Percentiles rank a stretch among this genome's conserved stretches.
phyloP scores from a whole-genome alignment of 2,797 vertebrate genomes.

The Euthynnus affinis region DNA sequence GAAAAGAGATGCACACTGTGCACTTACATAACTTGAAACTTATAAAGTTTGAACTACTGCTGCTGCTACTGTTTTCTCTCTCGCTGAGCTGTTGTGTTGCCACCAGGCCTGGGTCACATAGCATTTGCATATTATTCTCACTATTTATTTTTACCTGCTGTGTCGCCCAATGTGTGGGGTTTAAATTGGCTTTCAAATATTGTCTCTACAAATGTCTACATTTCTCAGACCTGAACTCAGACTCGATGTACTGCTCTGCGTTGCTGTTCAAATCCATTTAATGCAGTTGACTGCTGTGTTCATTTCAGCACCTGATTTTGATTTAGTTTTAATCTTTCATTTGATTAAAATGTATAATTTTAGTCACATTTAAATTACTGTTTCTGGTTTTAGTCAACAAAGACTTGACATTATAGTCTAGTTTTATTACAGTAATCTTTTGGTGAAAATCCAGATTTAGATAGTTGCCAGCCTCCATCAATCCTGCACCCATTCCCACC shows the following conservation, averaged over 20 bases:
- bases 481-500: neutral
- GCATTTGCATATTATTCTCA: conserved; percentile 33
- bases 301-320: neutral
- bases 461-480: neutral
- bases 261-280: neutral
- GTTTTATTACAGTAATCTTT: too few relatives aligned
- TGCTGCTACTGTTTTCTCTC: conserved; percentile 13
- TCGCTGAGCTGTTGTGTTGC: conserved; percentile 16
- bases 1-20: conserved; percentile 31
- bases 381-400: neutral
- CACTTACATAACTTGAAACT: conserved; percentile 25
- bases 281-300: neutral
- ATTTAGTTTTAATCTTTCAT: neutral
- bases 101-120: conserved; percentile 3
- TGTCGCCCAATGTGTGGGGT: neutral
- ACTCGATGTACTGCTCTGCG: neutral
- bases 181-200: conserved; percentile 16
- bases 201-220: too few relatives aligned
- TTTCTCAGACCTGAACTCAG: neutral
- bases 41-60: neutral
- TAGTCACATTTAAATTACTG: neutral
- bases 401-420: too few relatives aligned
- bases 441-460: too few relatives aligned
- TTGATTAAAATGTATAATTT: neutral
- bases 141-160: conserved; percentile 10